Base-by-base conservation (phyloP, 2,113 vertebrate genomes). In the Ameiurus melas region DNA sequence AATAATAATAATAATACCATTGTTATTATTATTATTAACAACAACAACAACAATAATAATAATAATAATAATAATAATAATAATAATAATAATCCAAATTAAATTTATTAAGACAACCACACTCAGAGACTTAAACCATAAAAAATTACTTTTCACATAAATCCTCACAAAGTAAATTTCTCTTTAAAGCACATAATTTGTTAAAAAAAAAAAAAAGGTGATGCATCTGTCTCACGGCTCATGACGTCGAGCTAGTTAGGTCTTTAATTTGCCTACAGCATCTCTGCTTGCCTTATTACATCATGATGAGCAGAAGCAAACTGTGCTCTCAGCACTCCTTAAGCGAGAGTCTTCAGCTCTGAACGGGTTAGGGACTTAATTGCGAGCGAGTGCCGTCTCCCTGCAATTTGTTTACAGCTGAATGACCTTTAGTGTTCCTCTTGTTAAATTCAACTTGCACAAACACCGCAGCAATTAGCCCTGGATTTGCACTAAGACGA, bases 331-430 rank as follows among this genome's bases (percentile, higher is more conserved):
- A 14, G 64, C 51, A 22, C 84, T 57, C n/a, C 84, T 85, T 36
- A 25, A 70, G n/a, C 19, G 17, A 68, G 22, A 55, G 51, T 6
- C 51, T 22, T 75, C 82, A 16, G n/a, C 36, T 84, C 27, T 77
- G 58, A 68, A 53, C 2, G 66, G 47, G 77, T 17, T 86, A 27
- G 73, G 51, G 33, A 30, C 82, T 79, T 57, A 83, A 88, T 88
- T 88, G 79, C 58, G 43, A 68, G 60, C 53, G 9, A 51, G 57
- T n/a, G 60, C 5, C 14, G 17, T 83, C 85, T 78, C 27, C 27
- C 30, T 78, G 84, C 70, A 90, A 90, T 91, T 92, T 92, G 89
- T 90, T 88, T 66, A 86, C 57, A 90, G 78, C 77, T 80, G 68
- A 53, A 88, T 91, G 91, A 86, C 84, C 87, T 88, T 88, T 91